Conservation (phyloP, 2,888 invertebrate species). For the Volucella bombylans region DNA sequence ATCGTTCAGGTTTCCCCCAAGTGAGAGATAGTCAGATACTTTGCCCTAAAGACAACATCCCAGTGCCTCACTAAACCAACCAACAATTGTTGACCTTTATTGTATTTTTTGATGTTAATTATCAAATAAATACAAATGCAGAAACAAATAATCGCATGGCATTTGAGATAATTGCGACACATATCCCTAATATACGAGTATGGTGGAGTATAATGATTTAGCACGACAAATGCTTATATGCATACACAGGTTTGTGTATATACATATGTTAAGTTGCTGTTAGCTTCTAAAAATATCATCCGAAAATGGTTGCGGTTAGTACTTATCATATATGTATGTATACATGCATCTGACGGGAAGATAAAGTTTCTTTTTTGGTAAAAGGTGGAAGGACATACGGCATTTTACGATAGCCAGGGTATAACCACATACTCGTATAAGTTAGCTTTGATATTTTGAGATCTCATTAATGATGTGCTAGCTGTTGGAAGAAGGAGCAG, state of each 20-base stretch:
- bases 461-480: slow-evolving; percentile 8
- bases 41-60: too few relatives aligned
- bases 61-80: too few relatives aligned
- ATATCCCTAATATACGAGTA: too few relatives aligned
- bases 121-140: not conserved
- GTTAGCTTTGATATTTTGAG: not conserved
- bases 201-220: slow-evolving; percentile 22
- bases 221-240: slow-evolving; percentile 11
- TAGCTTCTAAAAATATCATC: too few relatives aligned
- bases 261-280: too few relatives aligned
- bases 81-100: slow-evolving; percentile 22
- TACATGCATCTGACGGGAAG: too few relatives aligned
- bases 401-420: slow-evolving; percentile 11
- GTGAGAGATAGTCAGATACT: too few relatives aligned
- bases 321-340: too few relatives aligned
- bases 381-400: too few relatives aligned
- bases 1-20: too few relatives aligned
- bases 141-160: slow-evolving; percentile 29
- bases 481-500: not conserved
- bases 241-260: not conserved
- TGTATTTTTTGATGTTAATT: slow-evolving; percentile 12
- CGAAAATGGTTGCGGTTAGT: too few relatives aligned
- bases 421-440: slow-evolving; percentile 16
- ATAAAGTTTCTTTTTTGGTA: too few relatives aligned
- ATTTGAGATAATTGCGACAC: slow-evolving; percentile 23